Conservation (phyloP, 2,888 invertebrate species). For the Andrena chrysosceles region DNA sequence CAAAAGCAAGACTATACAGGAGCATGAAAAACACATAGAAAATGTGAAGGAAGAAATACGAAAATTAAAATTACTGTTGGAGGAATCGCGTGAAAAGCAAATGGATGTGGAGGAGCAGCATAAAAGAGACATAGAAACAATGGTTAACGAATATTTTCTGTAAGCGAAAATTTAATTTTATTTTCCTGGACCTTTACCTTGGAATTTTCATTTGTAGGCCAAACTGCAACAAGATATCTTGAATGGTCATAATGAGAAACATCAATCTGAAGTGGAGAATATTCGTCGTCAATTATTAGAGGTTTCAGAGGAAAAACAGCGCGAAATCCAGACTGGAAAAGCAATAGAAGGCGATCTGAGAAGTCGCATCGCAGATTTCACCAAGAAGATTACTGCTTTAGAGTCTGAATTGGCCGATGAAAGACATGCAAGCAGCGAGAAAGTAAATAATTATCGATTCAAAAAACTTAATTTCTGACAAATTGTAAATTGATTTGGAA, state of each 20-base stretch:
- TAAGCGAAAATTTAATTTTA: background rate
- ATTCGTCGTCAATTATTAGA: slow-evolving; percentile 72
- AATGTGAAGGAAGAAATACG: slow-evolving; percentile 76
- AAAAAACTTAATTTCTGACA: background rate
- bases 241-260: slow-evolving; percentile 71
- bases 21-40: slow-evolving; percentile 79
- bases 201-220: slow-evolving; percentile 65
- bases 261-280: slow-evolving; percentile 67
- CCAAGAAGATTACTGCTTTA: slow-evolving; percentile 47
- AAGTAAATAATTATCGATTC: slow-evolving; percentile 37
- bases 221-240: slow-evolving; percentile 76
- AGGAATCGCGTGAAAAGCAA: slow-evolving; percentile 69
- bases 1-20: slow-evolving; percentile 81
- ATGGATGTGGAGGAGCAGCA: slow-evolving; percentile 72
- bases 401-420: slow-evolving; percentile 56
- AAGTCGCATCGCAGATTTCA: slow-evolving; percentile 60
- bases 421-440: slow-evolving; percentile 55
- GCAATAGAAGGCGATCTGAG: slow-evolving; percentile 63
- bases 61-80: slow-evolving; percentile 68
- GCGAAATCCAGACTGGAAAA: slow-evolving; percentile 61
- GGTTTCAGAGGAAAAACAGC: slow-evolving; percentile 63
- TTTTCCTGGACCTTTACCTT: background rate
- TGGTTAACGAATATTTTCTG: slow-evolving; percentile 65
- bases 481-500: slow-evolving; percentile 2
- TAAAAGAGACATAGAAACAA: slow-evolving; percentile 77